Percentiles rank a stretch among this genome's conserved stretches.
Evolutionary conservation across 2,888 invertebrate species (phyloP).

Genomic region (Adela reaumurella): DNA sequence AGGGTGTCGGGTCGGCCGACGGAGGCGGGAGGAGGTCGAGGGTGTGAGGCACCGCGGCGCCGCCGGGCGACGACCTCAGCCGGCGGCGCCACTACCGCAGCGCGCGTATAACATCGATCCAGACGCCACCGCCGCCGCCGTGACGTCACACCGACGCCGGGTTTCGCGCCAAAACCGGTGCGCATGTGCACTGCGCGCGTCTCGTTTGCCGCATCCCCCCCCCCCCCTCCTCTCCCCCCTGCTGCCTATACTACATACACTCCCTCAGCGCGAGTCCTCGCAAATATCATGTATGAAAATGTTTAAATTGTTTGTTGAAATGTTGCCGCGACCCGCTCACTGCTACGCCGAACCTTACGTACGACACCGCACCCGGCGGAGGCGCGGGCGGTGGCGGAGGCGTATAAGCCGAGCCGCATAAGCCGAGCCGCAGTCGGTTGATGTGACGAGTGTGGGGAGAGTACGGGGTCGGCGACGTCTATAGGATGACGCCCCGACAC

Average conservation of each 20-base stretch:
- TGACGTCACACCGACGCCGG: conserved; percentile 47
- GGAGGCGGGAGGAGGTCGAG: conserved; percentile 20
- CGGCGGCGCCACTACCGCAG: conserved; percentile 54
- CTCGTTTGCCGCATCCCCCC: conserved; percentile 3
- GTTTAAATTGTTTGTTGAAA: too few species aligned
- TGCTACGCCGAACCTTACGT: conserved; percentile 27
- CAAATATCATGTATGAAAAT: too few species aligned
- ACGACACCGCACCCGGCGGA: conserved; percentile 43
- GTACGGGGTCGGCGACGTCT: conserved; percentile 55
- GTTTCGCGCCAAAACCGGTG: conserved; percentile 56
- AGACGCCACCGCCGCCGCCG: conserved; percentile 25
- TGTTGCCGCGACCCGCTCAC: too few species aligned
- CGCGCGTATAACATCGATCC: conserved; percentile 51
- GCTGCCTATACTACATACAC: too few species aligned
- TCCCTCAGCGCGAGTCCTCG: too few species aligned
- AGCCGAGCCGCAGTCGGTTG: too few species aligned
- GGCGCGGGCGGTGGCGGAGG: conserved; percentile 11
- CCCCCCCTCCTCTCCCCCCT: conserved; percentile 8
- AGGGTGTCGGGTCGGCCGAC: conserved; percentile 29
- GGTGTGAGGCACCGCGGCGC: conserved; percentile 9
- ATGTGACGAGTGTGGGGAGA: conserved; percentile 36
- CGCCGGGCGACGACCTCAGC: conserved; percentile 10
- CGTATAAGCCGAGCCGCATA: too few species aligned
- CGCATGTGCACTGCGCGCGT: conserved; percentile 41
- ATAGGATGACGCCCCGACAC: conserved; percentile 50